A percentile compares a stretch with the other conserved stretches of the same genome.
Conservation (phyloP, 2,113 vertebrate genomes). For the Odontesthes bonariensis region DNA sequence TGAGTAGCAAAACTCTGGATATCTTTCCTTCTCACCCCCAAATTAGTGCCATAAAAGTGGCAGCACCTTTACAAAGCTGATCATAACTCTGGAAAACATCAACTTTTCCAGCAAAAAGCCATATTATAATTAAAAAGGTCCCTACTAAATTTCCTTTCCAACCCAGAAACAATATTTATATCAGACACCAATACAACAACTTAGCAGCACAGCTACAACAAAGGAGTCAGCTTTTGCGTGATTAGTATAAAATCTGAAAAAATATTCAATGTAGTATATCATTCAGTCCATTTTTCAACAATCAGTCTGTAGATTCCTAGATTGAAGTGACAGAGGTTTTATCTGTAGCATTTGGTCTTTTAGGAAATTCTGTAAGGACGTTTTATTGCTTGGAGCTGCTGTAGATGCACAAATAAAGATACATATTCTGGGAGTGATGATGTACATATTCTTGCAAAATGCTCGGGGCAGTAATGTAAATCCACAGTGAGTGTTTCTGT, state of each 20-base stretch:
- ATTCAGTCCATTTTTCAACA: too few relatives aligned
- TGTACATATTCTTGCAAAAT: not conserved
- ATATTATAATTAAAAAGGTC: slow-evolving; percentile 19
- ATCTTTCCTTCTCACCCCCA: slow-evolving; percentile 18
- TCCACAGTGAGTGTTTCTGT: not conserved
- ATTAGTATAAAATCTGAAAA: too few relatives aligned
- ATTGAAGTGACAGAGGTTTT: not conserved
- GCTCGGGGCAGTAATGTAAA: not conserved
- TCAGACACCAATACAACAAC: not conserved
- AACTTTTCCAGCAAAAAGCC: not conserved
- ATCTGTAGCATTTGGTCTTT: not conserved
- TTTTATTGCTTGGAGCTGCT: not conserved
- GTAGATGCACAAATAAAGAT: not conserved
- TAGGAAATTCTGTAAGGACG: not conserved
- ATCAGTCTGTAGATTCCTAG: too few relatives aligned
- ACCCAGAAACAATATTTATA: not conserved
- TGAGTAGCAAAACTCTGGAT: slow-evolving; percentile 29
- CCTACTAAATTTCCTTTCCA: too few relatives aligned
- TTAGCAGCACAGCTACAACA: too few relatives aligned
- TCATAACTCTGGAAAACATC: slow-evolving; percentile 37
- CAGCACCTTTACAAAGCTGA: slow-evolving; percentile 35
- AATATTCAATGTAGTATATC: too few relatives aligned
- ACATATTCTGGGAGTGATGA: not conserved
- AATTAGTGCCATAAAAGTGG: slow-evolving; percentile 39
- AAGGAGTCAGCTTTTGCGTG: too few relatives aligned